Percentiles rank a stretch among this genome's conserved stretches.
These are phyloP conservation scores for Cepaea nemoralis DNA, from an alignment of 1,140 invertebrate genomes.

Conservation along the genomic window DNA sequence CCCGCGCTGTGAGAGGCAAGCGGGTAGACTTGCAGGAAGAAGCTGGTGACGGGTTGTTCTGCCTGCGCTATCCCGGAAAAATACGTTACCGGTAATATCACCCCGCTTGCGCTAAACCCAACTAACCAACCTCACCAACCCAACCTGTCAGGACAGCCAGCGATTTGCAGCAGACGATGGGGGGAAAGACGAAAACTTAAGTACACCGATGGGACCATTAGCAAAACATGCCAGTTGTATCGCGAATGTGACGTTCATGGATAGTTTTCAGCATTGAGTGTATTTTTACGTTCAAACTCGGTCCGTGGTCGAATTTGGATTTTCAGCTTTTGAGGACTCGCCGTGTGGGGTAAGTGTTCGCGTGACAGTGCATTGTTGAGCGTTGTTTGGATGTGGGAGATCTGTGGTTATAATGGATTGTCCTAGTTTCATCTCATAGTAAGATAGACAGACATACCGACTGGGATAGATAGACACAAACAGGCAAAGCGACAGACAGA, in stretches of 20 bases:
- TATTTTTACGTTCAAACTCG: background rate
- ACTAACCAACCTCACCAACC: background rate
- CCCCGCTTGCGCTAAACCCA: background rate
- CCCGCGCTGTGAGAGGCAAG: background rate
- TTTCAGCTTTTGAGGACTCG: background rate
- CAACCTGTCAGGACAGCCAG: background rate
- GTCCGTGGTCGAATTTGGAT: background rate
- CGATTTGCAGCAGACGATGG: background rate
- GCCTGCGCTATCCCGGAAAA: background rate
- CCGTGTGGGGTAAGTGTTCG: background rate
- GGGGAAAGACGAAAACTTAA: constrained; percentile 6
- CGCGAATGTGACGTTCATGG: background rate
- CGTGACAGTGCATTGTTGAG: too few species aligned
- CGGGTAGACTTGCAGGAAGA: background rate
- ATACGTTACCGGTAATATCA: background rate
- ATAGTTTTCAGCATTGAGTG: background rate
- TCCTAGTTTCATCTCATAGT: too few species aligned
- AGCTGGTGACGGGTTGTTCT: background rate
- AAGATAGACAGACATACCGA: too few species aligned
- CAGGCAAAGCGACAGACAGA: too few species aligned
- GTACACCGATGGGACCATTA: constrained; percentile 1
- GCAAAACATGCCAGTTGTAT: constrained; percentile 1
- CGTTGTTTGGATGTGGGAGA: too few species aligned
- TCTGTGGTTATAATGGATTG: too few species aligned
- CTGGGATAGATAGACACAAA: too few species aligned